A percentile compares a stretch with the other conserved stretches of the same genome.
phyloP scores from a whole-genome alignment of 2,113 vertebrate genomes.

The Pantherophis guttatus region DNA sequence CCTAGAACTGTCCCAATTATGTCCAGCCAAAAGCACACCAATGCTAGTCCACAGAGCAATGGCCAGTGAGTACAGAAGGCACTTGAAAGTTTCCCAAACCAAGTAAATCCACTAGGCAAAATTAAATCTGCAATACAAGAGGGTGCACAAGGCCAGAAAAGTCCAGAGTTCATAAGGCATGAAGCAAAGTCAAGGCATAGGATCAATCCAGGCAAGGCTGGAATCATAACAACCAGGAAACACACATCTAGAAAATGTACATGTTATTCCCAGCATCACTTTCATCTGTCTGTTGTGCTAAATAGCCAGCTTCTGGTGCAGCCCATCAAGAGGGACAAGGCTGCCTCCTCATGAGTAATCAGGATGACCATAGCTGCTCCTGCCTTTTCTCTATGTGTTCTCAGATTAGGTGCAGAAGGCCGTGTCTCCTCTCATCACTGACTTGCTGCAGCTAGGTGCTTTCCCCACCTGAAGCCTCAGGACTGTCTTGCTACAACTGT shows the following conservation, averaged over 20 bases:
- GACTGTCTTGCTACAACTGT: neutral
- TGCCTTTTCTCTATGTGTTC: neutral
- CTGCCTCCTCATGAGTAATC: neutral
- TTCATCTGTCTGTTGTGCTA: neutral
- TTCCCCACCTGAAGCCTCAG: neutral
- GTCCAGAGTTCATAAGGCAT: neutral
- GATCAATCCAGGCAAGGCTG: neutral
- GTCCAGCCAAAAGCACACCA: neutral
- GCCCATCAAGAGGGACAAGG: neutral
- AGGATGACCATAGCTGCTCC: neutral
- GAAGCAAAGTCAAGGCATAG: neutral
- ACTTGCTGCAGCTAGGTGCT: neutral
- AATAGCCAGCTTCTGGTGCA: neutral
- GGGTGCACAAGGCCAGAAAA: neutral
- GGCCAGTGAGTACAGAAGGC: neutral
- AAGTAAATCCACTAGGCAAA: neutral
- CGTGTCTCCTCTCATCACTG: too few species aligned
- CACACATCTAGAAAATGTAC: neutral
- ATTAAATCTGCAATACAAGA: neutral
- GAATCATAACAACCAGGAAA: neutral
- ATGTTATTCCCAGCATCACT: neutral
- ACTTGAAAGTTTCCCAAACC: neutral
- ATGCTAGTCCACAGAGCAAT: neutral
- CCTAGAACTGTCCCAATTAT: neutral
- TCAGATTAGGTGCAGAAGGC: neutral